phyloP scores from a whole-genome alignment of 2,113 vertebrate species.

The Heloderma charlesbogerti region DNA sequence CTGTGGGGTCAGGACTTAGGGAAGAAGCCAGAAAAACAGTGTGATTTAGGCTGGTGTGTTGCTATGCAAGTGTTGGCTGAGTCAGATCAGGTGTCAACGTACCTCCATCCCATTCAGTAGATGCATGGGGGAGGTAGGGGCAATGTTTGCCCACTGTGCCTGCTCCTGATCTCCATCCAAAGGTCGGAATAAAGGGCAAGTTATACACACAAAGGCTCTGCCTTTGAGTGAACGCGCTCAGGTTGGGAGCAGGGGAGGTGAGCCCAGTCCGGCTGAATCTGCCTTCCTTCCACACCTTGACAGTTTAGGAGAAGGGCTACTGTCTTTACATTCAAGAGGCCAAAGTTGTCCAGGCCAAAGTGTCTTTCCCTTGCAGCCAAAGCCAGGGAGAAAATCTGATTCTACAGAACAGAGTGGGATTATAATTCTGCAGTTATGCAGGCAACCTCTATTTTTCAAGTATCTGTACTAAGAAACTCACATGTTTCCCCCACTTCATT shows the following conservation, averaged over 20 bases:
- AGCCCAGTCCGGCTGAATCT: neutral
- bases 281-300: neutral
- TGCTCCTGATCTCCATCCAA: neutral
- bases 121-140: too few relatives aligned
- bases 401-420: fast-evolving
- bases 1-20: too few relatives aligned
- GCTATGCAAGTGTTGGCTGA: too few relatives aligned
- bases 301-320: too few relatives aligned
- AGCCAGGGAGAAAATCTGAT: neutral
- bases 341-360: neutral
- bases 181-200: neutral
- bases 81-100: too few relatives aligned
- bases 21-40: too few relatives aligned
- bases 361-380: neutral
- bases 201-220: neutral
- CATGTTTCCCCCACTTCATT: neutral
- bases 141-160: neutral
- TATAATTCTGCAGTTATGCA: fast-evolving
- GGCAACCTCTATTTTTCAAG: slow-evolving; percentile 41
- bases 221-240: neutral
- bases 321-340: neutral
- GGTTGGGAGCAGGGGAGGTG: neutral
- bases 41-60: too few relatives aligned
- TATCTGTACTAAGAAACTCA: slow-evolving; percentile 54
- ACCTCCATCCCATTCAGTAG: too few relatives aligned